phyloP scores from a whole-genome alignment of 2,113 vertebrate species.

The Zootoca vivipara region DNA sequence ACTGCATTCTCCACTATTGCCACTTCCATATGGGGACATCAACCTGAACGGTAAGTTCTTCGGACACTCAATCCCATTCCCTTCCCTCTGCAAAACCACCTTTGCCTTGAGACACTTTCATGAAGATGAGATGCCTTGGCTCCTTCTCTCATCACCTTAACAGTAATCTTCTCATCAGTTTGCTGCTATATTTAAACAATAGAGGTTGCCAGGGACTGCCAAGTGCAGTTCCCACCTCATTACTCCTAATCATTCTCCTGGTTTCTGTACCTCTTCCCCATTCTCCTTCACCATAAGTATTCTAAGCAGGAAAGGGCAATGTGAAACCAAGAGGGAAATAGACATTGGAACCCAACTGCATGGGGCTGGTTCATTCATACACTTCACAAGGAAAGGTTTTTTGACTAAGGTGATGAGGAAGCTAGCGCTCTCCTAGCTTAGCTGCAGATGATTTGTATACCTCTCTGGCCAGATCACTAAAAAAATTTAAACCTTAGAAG shows the following conservation, averaged over 20 bases:
- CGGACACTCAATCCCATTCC: neutral
- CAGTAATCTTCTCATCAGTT: too few relatives aligned
- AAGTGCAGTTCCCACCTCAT: neutral
- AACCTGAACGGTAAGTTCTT: conserved; percentile 82
- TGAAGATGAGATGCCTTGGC: neutral
- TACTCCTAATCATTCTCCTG: neutral
- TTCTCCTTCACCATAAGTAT: neutral
- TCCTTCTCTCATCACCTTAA: neutral
- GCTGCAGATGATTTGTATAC: too few relatives aligned
- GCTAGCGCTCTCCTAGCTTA: neutral
- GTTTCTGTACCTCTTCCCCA: neutral
- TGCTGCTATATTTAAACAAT: neutral
- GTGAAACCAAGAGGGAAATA: neutral
- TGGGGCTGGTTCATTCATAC: neutral
- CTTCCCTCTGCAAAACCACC: accelerated
- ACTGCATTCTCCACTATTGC: conserved; percentile 90
- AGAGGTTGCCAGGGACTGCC: neutral
- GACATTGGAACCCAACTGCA: neutral
- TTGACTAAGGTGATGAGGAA: neutral
- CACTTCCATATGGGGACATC: conserved; percentile 94
- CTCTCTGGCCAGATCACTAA: too few relatives aligned
- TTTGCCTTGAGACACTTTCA: neutral
- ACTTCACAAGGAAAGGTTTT: neutral
- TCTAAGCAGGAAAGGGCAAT: neutral
- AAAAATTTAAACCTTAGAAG: too few relatives aligned